Conservation (phyloP, 2,888 invertebrate genomes). For the Dasypolia templi region DNA sequence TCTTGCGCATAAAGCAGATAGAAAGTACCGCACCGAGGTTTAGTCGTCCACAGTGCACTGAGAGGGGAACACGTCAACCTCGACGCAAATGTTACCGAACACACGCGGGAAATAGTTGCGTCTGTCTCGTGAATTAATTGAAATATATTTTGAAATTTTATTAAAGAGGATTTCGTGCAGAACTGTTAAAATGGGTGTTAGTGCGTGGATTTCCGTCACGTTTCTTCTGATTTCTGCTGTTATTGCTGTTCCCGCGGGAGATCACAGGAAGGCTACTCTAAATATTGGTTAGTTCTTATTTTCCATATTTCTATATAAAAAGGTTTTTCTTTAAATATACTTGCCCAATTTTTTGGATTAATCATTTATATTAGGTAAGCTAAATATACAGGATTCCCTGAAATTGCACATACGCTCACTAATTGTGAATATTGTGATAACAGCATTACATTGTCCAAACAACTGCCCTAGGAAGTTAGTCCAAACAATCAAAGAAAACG, state of each 20-base stretch:
- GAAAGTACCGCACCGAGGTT: constrained; percentile 84
- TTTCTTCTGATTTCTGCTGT: constrained; percentile 83
- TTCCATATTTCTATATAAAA: constrained; percentile 1
- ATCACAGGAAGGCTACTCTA: constrained; percentile 74
- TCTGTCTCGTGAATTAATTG: constrained; percentile 75
- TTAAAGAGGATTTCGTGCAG: constrained; percentile 68
- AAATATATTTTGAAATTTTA: constrained; percentile 53
- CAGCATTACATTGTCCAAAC: constrained; percentile 29
- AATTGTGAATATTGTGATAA: constrained; percentile 36
- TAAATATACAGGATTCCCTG: background rate
- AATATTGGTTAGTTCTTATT: constrained; percentile 77
- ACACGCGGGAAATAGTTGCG: constrained; percentile 89
- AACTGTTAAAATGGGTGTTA: constrained; percentile 84
- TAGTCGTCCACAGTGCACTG: constrained; percentile 84
- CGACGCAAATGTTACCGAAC: constrained; percentile 88
- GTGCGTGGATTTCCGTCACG: constrained; percentile 85
- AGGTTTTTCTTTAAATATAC: background rate
- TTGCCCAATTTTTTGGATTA: background rate
- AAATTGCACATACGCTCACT: background rate
- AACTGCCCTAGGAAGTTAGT: constrained; percentile 30
- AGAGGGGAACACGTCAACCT: constrained; percentile 76
- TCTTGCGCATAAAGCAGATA: constrained; percentile 85
- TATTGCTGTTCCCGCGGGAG: constrained; percentile 82
- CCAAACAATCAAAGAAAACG: constrained; percentile 33
- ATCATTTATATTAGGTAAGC: background rate